Conservation (phyloP, 1,140 invertebrate species). For the Frieseomelitta varia region DNA sequence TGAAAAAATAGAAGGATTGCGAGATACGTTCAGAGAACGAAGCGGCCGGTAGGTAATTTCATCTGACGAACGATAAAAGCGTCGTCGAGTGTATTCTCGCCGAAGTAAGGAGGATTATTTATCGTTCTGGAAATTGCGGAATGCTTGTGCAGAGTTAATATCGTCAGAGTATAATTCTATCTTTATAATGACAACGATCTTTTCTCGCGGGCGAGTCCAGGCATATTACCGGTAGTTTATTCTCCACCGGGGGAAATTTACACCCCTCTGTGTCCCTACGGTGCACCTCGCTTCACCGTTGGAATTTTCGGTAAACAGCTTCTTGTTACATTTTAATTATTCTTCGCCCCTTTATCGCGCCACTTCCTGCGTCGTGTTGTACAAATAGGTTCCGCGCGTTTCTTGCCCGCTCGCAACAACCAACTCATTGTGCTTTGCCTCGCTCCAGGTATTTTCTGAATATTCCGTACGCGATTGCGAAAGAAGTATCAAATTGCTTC, state of each 20-base stretch:
- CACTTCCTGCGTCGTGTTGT: not conserved
- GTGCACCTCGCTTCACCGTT: not conserved
- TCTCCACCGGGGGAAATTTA: conserved; percentile 42
- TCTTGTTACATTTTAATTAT: conserved; percentile 48
- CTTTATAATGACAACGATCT: conserved; percentile 55
- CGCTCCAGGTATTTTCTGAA: not conserved
- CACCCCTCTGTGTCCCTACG: not conserved
- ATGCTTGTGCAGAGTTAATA: conserved; percentile 47
- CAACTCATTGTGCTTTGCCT: not conserved
- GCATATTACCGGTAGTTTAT: conserved; percentile 47
- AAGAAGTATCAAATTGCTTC: not conserved
- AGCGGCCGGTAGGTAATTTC: conserved; percentile 43
- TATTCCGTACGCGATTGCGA: not conserved
- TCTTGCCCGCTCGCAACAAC: not conserved
- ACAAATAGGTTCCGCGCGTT: conserved; percentile 4
- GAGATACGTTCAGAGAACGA: conserved; percentile 27
- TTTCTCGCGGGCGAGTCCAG: conserved; percentile 40
- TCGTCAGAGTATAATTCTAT: conserved; percentile 54
- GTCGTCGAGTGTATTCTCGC: conserved; percentile 46
- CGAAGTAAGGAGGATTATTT: conserved; percentile 58
- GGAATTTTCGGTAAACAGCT: conserved; percentile 51
- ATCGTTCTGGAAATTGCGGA: conserved; percentile 62
- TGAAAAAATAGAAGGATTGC: not conserved
- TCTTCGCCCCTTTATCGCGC: conserved; percentile 9
- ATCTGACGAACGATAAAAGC: conserved; percentile 45